Evolutionary conservation across 2,797 vertebrate genomes (phyloP), one percentile per base, ranked within the genome.

Genomic region (Amphiprion clarkii): DNA sequence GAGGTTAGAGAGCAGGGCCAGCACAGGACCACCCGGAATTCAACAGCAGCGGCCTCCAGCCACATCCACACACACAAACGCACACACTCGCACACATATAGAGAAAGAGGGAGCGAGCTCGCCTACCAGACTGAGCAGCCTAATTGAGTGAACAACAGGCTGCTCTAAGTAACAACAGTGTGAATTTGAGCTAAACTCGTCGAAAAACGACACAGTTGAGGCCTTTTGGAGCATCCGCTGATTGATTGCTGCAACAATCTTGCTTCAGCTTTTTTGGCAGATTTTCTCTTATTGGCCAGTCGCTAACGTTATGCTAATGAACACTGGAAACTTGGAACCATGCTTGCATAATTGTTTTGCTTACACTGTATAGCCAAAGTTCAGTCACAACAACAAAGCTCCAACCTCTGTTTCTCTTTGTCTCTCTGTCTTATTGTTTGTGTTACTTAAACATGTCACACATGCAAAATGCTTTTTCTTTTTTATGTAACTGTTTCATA

Each of bases 81-180:
- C 79, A 71, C 73, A 61, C 76, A 69, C 70, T 71, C 70, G 40
- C 67, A 44, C 10, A 21, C 57, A 55, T 5, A 59, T 55, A 87
- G 19, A 78, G 58, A 82, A 46, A 65, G 49, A 86, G 66, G 55
- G 76, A 39, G 39, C 44, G 1, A 71, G 82, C 87, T 74, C 46
- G 12, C 78, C 89, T 82, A 82, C 82, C 83, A 92, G 92, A 85
- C 93, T 91, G 90, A 87, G 91, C 82, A 79, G 92, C 89, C 92
- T 95, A 95, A 95, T 94, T 95, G 94, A 93, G 90, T 93, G 90
- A 95, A 94, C 94, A 94, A 94, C 94, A 90, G 94, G 88, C 87
- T 92, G 79, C 91, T 92, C 59, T 78, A 81, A 87, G 82, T 76
- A 85, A 88, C 87, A 87, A 87, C 85, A 77, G 83, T 69, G 71